Conservation (phyloP, 1,140 invertebrate genomes). For the Trachymyrmex septentrionalis region DNA sequence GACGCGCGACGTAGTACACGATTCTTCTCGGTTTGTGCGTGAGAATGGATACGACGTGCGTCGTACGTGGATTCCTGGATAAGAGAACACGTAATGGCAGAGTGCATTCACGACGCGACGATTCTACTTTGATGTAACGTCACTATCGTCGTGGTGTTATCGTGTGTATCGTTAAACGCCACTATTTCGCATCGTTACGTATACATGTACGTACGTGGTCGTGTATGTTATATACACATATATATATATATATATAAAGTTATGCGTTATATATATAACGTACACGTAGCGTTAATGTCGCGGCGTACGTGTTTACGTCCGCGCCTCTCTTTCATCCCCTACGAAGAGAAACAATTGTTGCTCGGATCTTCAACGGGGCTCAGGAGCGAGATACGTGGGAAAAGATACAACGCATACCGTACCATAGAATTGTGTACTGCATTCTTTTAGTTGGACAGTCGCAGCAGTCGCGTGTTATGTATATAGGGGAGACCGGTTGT, state of each 20-base stretch:
- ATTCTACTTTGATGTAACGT: neutral
- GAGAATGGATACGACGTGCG: too few species aligned
- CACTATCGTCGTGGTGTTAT: neutral
- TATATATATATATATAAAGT: too few species aligned
- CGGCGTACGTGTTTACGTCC: neutral
- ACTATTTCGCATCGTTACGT: too few species aligned
- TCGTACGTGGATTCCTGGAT: too few species aligned
- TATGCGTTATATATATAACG: neutral
- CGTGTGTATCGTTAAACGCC: neutral
- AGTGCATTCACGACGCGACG: neutral
- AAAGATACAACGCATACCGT: neutral
- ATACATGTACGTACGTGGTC: neutral
- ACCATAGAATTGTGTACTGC: neutral
- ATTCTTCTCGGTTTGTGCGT: too few species aligned
- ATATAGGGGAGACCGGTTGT: too few species aligned
- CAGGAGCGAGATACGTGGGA: too few species aligned
- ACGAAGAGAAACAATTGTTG: neutral
- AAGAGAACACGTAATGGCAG: slow-evolving; percentile 12
- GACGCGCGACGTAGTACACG: too few species aligned
- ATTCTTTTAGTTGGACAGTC: neutral
- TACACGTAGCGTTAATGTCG: slow-evolving; percentile 27
- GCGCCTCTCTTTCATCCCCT: slow-evolving; percentile 20
- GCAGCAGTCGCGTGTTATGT: too few species aligned
- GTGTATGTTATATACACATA: neutral
- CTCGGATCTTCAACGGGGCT: too few species aligned